These are phyloP conservation scores for Melitaea cinxia DNA, from an alignment of 1,140 invertebrate species.

Conservation along the genomic window DNA sequence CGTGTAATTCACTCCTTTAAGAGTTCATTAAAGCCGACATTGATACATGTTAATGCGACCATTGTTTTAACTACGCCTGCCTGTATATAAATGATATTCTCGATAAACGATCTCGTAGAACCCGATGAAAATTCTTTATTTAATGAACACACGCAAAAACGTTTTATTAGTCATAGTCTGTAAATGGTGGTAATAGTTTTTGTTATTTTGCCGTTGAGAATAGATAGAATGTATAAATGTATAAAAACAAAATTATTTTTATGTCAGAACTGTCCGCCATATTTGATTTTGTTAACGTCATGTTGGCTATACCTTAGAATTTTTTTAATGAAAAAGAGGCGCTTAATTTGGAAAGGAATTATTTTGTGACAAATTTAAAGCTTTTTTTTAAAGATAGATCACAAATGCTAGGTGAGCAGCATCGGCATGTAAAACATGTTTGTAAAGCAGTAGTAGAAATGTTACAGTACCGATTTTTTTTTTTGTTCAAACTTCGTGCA, in stretches of 20 bases:
- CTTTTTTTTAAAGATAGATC: no score
- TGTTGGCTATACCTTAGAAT: no score
- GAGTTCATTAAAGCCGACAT: slow-evolving; percentile 33
- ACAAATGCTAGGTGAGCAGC: no score
- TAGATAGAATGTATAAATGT: not conserved
- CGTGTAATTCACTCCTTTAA: slow-evolving; percentile 40
- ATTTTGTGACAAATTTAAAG: no score
- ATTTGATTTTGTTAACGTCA: not conserved
- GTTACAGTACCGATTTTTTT: no score
- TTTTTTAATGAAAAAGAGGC: no score
- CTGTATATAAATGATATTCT: slow-evolving; percentile 4
- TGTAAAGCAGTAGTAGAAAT: no score
- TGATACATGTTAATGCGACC: slow-evolving; percentile 23
- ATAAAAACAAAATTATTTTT: not conserved
- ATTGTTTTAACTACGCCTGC: slow-evolving; percentile 10
- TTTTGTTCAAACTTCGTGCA: no score
- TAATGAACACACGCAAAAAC: not conserved
- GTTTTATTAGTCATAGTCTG: not conserved
- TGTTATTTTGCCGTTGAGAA: not conserved
- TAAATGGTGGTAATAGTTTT: not conserved
- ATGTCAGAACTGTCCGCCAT: not conserved
- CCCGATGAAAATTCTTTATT: not conserved
- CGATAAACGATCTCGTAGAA: not conserved
- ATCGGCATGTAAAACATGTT: no score
- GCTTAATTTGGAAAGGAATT: no score